phyloP scores from a whole-genome alignment of 2,888 invertebrate species.

The Tiliacea citrago region DNA sequence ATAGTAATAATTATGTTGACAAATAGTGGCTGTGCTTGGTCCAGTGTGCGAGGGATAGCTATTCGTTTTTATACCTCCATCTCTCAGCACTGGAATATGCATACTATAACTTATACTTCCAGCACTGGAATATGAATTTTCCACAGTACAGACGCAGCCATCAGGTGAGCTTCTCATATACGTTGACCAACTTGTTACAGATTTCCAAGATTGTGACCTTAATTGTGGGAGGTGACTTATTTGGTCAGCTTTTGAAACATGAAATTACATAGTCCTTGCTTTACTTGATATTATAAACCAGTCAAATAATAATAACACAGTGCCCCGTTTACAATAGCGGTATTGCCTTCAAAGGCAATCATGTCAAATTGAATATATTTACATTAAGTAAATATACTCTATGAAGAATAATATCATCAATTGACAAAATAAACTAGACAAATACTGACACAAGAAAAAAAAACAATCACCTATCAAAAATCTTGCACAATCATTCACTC shows the following conservation, averaged over 20 bases:
- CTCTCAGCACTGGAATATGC: background rate
- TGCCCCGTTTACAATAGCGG: background rate
- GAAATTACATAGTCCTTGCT: conserved; percentile 13
- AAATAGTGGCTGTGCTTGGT: background rate
- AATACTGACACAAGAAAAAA: background rate
- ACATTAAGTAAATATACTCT: background rate
- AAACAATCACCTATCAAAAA: conserved; percentile 14
- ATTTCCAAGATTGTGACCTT: background rate
- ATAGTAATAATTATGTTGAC: background rate
- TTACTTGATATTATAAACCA: background rate
- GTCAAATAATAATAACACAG: conserved; percentile 4
- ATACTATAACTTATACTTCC: too few species aligned
- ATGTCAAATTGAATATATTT: background rate
- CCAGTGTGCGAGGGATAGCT: background rate
- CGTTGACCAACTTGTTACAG: background rate
- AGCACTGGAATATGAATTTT: background rate
- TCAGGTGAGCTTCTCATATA: background rate
- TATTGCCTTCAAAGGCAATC: background rate
- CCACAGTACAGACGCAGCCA: background rate
- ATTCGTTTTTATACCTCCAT: background rate
- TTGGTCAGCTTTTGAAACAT: background rate
- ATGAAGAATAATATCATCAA: background rate
- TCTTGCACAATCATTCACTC: conserved; percentile 13
- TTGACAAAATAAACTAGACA: conserved; percentile 4
- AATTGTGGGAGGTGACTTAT: background rate